Base-by-base conservation (phyloP, 2,888 invertebrate genomes). In the Zygaena filipendulae region DNA sequence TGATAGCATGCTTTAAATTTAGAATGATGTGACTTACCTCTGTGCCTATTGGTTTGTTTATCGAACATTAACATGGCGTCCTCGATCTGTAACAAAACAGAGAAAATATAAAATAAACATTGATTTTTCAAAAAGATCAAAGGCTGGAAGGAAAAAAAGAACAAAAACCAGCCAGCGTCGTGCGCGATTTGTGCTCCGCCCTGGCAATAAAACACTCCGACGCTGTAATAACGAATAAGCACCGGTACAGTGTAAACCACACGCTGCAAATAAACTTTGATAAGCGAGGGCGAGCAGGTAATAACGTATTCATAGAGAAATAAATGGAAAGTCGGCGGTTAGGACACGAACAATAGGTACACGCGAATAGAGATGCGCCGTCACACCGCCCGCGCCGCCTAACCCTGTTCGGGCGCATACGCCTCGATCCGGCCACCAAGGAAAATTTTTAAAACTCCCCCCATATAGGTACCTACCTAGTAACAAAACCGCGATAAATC, bases 1-100 rank as follows among this genome's bases (percentile, higher is more conserved):
- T 6, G 5, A 16, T 16, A 16, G 16, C 16, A 16, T 16, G 16
- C 7, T 16, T 25, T 16, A 4, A 25, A 10, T 7, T 16, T 18
- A 13, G 9, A 18, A 11, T 25, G 4, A 21, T 25, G 42, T 14
- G 34, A 82, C 90, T 89, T 79, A 94, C 94, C 94, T 92, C 99
- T 92, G 86, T 99, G 99, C 84, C 99, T 91, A 86, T 98, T 98
- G 69, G 99, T 99, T 80, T 97, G 96, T 87, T 99, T 99, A 84
- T 99, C 99, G 83, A 98, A 99, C 99, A 99, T 99, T 74, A 99
- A 88, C 98, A 99, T 99, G 58, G 98, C 97, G 77, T 97, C 97
- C 82, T 97, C 97, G 74, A 97, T 96, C 96, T 97, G 91, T 39
- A 93, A 92, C 74, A 81, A 82, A 66, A 70, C 53, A 38, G 38